Evolutionary conservation across 2,113 vertebrate species (phyloP), one percentile per base, ranked within the genome.

Genomic region (Tyrannus savana): DNA sequence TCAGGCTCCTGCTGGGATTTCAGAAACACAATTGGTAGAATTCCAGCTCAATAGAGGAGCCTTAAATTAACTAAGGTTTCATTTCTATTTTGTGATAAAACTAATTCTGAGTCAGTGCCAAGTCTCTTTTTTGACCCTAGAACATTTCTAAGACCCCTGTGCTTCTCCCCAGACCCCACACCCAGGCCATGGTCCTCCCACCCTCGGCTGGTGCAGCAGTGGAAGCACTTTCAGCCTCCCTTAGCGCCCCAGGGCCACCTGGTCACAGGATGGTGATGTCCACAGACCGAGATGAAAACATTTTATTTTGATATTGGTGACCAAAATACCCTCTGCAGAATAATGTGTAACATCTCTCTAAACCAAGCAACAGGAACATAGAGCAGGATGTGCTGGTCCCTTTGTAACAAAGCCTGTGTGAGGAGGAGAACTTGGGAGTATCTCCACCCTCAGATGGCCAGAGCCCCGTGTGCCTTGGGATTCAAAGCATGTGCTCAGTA

Each of bases 1-100:
- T 77, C 33, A 68, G 66, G 78, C 62, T 92, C 83, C 92, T 93
- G 90, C 76, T 89, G 66, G 80, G 80, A 89, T 85, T 76, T 95
- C 76, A 87, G 86, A 89, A 94, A 95, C 30, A 81, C 76, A 75
- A 58, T 19, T 64, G 86, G 86, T 92, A 81, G 89, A 72, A 82
- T 76, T 94, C 86, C 89, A 87, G 83, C 84, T 1, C 0, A 85
- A 85, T 24, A 77, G 60, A 86, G n/a, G 22, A 96, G 39, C 37
- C 83, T 73, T 72, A 82, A 60, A 89, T 88, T 55, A 67, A 90
- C 31, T n/a, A 59, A 74, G 2, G 12, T 63, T 93, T 90, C 68
- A 17, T 62, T 94, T 60, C 64, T 86, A 15, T 71, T 95, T 96
- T 49, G 58, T 81, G 69, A 87, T 74, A 86, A 92, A 87, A 72